Base-by-base conservation (phyloP, 2,888 invertebrate species). In the Diachrysia chrysitis region DNA sequence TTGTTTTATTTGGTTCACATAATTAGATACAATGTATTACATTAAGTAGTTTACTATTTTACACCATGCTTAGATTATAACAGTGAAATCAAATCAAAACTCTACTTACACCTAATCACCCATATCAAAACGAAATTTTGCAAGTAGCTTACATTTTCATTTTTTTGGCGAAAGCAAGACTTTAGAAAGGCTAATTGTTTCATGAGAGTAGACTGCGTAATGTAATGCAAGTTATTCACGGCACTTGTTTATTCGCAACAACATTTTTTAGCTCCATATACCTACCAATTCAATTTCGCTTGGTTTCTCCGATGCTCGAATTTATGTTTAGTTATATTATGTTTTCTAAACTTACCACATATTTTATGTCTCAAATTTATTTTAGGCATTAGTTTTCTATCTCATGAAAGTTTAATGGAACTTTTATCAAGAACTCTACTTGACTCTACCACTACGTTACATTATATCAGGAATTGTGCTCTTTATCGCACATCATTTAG, bases 161-260 rank as follows among this genome's bases (percentile, higher is more conserved):
- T 86, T 85, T 83, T 82, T 88, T 76, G 85, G 89, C 82, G 89
- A 90, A 90, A 89, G 87, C 85, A 83, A 87, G 82, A 83, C 81
- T 86, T 77, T 86, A 86, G 88, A 89, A 87, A 87, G 87, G 87
- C 87, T 88, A 89, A 90, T 88, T 88, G 87, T 85, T 86, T 84
- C 78, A 87, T 84, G 84, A 86, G 85, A 85, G 79, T 84, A 82
- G 82, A 82, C 83, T 73, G 79, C 79, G 71, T 78, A 77, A 80
- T 82, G 78, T 86, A 86, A 88, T 87, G 88, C 80, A 83, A 81
- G 70, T 85, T 89, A 79, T 81, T 83, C 89, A 90, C 87, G 89
- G 83, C 82, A 87, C 81, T 81, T 78, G 63, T 82, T 79, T 83
- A 77, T 86, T 88, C 79, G 79, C 70, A 83, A 82, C 78, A 6